Conservation (phyloP, 2,113 vertebrate genomes). For the Neolamprologus caudopunctatus region DNA sequence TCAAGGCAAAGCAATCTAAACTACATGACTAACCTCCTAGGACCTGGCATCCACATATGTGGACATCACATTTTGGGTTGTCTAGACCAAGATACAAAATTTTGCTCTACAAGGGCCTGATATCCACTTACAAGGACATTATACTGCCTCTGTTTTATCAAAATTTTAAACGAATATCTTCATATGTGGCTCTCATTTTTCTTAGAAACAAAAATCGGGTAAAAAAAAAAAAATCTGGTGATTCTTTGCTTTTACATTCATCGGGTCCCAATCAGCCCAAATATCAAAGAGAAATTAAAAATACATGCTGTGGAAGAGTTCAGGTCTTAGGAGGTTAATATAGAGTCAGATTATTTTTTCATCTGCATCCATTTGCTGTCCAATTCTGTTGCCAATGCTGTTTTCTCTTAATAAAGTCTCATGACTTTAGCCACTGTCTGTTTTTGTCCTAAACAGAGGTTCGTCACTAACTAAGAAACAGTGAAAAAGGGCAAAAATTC, state of each 20-base stretch:
- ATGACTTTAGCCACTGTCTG: not conserved
- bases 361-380: not conserved
- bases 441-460: not conserved
- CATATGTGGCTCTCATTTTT: not conserved
- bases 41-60: not conserved
- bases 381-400: not conserved
- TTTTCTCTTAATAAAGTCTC: not conserved
- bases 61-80: not conserved
- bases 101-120: not conserved
- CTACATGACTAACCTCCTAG: not conserved
- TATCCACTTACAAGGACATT: not conserved
- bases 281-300: not conserved
- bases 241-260: not conserved
- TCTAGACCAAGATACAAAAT: not conserved
- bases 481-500: not conserved
- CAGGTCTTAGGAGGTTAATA: not conserved
- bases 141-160: not conserved
- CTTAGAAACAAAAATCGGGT: not conserved
- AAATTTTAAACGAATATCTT: not conserved
- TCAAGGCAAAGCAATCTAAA: not conserved
- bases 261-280: not conserved
- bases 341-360: not conserved
- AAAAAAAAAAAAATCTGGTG: not conserved
- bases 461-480: not conserved
- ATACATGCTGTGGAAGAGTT: not conserved